Percentiles rank a stretch among this genome's conserved stretches.
Evolutionary conservation across 2,888 invertebrate genomes (phyloP).

Genomic region (Germaria angustata): DNA sequence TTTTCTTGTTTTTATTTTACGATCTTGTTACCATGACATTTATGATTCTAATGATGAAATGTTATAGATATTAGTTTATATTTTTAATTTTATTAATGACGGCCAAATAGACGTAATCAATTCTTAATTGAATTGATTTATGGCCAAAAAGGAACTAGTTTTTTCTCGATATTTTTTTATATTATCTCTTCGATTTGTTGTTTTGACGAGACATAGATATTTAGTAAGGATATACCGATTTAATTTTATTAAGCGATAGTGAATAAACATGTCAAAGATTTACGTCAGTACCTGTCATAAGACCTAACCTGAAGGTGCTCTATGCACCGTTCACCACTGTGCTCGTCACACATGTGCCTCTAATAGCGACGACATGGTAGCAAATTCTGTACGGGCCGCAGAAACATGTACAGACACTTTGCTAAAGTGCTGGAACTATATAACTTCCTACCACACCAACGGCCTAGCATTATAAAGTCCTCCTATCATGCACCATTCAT

Average conservation of each 20-base stretch:
- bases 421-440: too few relatives aligned
- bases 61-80: constrained; percentile 15
- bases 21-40: constrained; percentile 62
- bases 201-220: constrained; percentile 19
- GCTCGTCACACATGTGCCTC: too few relatives aligned
- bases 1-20: constrained; percentile 5
- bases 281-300: too few relatives aligned
- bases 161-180: not conserved
- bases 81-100: constrained; percentile 27
- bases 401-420: too few relatives aligned
- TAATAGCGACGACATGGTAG: too few relatives aligned
- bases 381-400: too few relatives aligned
- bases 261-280: too few relatives aligned
- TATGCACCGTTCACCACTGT: too few relatives aligned
- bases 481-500: too few relatives aligned
- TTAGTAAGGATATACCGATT: not conserved
- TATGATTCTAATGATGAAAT: constrained; percentile 57
- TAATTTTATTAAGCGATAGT: not conserved
- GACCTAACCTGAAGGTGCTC: too few relatives aligned
- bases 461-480: too few relatives aligned
- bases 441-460: too few relatives aligned
- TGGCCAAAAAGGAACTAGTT: not conserved
- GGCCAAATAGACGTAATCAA: constrained; percentile 24
- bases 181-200: not conserved
- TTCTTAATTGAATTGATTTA: constrained; percentile 51